A percentile compares a stretch with the other conserved stretches of the same genome.
These are phyloP conservation scores for Muntiacus muntjak DNA, from an alignment of 2,113 vertebrate species.

Conservation along the genomic window DNA sequence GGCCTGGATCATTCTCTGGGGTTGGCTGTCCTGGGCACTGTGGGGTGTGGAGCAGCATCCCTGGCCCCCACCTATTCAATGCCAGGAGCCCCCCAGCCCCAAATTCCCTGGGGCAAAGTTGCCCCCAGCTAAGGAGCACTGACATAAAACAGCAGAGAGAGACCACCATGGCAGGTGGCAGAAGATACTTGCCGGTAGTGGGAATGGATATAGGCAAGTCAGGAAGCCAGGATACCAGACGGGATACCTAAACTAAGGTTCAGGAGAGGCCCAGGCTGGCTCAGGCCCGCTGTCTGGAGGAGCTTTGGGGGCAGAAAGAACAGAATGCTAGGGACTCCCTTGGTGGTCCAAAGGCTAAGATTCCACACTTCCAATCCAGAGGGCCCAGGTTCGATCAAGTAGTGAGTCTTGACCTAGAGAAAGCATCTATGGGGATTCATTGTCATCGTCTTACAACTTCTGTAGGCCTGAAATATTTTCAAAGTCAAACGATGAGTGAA, in stretches of 20 bases:
- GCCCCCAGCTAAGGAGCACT: neutral
- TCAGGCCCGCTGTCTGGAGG: accelerated
- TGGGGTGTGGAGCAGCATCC: neutral
- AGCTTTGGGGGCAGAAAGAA: neutral
- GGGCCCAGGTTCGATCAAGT: neutral
- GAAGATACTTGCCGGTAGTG: neutral
- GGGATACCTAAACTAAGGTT: neutral
- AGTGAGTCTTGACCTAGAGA: neutral
- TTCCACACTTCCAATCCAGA: neutral
- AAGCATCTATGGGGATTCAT: neutral
- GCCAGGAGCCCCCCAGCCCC: neutral
- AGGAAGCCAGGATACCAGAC: neutral
- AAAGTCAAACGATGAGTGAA: neutral
- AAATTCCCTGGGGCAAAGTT: neutral
- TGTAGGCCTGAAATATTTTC: neutral
- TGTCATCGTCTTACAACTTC: neutral
- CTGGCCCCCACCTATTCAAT: neutral
- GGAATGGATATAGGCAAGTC: neutral
- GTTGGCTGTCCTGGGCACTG: neutral
- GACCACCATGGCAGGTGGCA: too few species aligned
- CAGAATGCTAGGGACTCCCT: neutral
- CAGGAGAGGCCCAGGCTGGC: neutral
- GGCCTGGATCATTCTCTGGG: neutral
- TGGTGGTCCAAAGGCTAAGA: neutral
- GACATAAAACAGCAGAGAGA: neutral